Conservation (phyloP, 1,140 invertebrate genomes). For the Papilio aristodemus region DNA sequence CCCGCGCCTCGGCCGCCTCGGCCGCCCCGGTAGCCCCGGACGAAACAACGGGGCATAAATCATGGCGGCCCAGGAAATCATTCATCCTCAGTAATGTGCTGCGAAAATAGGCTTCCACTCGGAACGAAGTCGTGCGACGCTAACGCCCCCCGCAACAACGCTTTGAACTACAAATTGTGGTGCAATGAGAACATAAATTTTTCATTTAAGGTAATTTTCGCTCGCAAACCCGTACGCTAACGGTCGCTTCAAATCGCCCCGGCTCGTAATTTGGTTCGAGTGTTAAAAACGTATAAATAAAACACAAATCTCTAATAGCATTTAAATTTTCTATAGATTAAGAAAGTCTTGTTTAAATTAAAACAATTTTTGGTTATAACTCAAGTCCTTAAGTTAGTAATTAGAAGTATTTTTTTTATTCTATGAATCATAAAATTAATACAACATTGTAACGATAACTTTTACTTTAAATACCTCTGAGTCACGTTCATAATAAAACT, state of each 20-base stretch:
- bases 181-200: slow-evolving; percentile 69
- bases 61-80: slow-evolving; percentile 75
- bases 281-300: slow-evolving; percentile 27
- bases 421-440: slow-evolving; percentile 12
- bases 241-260: slow-evolving; percentile 19
- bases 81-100: slow-evolving; percentile 78
- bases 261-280: slow-evolving; percentile 7
- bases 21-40: slow-evolving; percentile 38
- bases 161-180: slow-evolving; percentile 64
- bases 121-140: slow-evolving; percentile 54
- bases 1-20: not conserved
- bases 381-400: not conserved
- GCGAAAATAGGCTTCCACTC: slow-evolving; percentile 77
- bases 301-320: slow-evolving; percentile 1
- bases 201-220: slow-evolving; percentile 33
- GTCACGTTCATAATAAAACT: slow-evolving; percentile 26
- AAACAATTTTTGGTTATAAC: not conserved
- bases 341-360: not conserved
- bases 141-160: slow-evolving; percentile 69
- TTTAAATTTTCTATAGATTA: not conserved
- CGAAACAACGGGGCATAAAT: slow-evolving; percentile 69
- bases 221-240: slow-evolving; percentile 5
- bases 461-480: slow-evolving; percentile 24
- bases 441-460: slow-evolving; percentile 31
- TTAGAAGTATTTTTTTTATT: slow-evolving; percentile 5